Base-by-base conservation (phyloP, 2,113 vertebrate species). In the Gasterosteus nipponicus region DNA sequence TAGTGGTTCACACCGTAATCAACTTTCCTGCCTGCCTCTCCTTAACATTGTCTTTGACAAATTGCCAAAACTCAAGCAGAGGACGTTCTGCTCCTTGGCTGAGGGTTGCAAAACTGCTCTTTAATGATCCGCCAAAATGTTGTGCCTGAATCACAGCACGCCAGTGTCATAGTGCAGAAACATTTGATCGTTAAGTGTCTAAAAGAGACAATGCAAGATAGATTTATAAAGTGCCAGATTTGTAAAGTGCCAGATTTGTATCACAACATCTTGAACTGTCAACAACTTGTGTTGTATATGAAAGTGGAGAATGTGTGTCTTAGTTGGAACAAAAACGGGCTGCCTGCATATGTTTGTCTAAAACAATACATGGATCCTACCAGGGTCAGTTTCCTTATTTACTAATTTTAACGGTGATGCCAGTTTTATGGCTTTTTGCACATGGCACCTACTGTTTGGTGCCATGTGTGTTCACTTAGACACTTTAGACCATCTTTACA, bases 21-120 rank as follows among this genome's bases (percentile, higher is more conserved):
- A 22, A 6, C 26, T 44, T 59, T 26, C n/a, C 18, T 61, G n/a
- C 12, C 19, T 42, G 16, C 14, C 10, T 46, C 14, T 54, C 10
- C 10, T 31, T 72, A 16, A 73, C 10, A 14, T 35, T 39, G 39
- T 26, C 3, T n/a, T 59, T 64, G 44, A 5, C 39, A 74, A 44
- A 49, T 9, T 42, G 65, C 39, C 63, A 63, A n/a, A 56, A 22
- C 39, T 14, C 14, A 44, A n/a, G 69, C 10, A 22, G 15, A n/a
- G 9, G 35, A 51, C 3, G 5, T n/a, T 61, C 15, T 49, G 22
- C 26, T 9, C 0, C 4, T 47, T 19, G 11, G 18, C 10, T 38
- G 41, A 60, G 12, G 19, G 54, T 72, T 81, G 26, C 38, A 33
- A 42, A 75, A 71, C 49, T 51, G 47, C 11, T 59, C 18, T 51